A percentile compares a stretch with the other conserved stretches of the same genome.
Evolutionary conservation across 2,113 vertebrate genomes (phyloP).

Genomic region (Nibea coibor): DNA sequence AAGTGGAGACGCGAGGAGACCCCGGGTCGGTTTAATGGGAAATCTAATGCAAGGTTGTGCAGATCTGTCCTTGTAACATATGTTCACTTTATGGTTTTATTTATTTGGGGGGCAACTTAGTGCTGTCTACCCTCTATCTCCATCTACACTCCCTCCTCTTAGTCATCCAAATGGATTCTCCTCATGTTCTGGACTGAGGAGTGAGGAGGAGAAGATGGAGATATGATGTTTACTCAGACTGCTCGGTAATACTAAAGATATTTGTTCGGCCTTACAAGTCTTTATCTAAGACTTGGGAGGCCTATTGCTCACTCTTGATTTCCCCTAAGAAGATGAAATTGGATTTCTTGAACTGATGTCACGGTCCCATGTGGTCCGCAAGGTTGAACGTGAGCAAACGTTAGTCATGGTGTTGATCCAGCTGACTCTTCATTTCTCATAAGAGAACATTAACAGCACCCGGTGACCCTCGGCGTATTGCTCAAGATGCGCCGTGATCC

Average conservation of each 20-base stretch:
- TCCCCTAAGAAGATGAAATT: conserved; percentile 65
- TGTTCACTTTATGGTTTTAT: conserved; percentile 59
- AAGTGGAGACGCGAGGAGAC: conserved; percentile 65
- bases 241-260: conserved; percentile 66
- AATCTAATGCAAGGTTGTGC: conserved; percentile 72
- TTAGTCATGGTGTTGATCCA: conserved; percentile 76
- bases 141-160: conserved; percentile 19
- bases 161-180: conserved; percentile 57
- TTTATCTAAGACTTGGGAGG: conserved; percentile 76
- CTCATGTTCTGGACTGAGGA: conserved; percentile 35
- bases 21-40: conserved; percentile 60
- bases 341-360: conserved; percentile 76
- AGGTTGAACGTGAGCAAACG: conserved; percentile 69
- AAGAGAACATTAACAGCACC: conserved; percentile 63
- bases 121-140: conserved; percentile 40
- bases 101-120: conserved; percentile 60
- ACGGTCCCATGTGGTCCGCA: conserved; percentile 62
- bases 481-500: conserved; percentile 65
- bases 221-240: conserved; percentile 65
- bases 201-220: conserved; percentile 32
- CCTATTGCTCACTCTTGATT: conserved; percentile 72
- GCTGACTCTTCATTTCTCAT: conserved; percentile 76
- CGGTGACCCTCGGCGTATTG: conserved; percentile 59
- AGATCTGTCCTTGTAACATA: conserved; percentile 59
- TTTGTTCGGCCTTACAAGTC: conserved; percentile 63